Base-by-base conservation (phyloP, 2,797 vertebrate species). In the Neoniphon sammara region DNA sequence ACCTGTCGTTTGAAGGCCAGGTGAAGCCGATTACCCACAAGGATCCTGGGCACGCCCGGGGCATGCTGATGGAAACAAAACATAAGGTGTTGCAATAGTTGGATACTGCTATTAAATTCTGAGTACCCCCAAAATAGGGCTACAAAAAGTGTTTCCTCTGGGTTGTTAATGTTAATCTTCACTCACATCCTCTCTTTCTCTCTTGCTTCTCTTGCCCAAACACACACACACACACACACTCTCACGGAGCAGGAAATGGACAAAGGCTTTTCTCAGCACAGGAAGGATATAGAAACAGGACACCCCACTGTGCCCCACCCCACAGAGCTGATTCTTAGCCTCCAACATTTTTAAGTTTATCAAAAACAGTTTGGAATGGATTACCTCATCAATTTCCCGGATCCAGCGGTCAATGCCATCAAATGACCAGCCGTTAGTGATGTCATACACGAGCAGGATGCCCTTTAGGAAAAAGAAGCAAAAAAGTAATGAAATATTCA, bases 381-480 rank as follows among this genome's bases (percentile, higher is more conserved):
- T 90, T 78, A 98, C 98, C 96, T 99, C 98, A 55, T 99, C 98
- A 15, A 99, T 99, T 90, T 99, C 98, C 75, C 97, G 95, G 86
- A 99, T 99, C 98, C 98, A 99, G 7, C 98, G 94, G 84, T 99
- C 97, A 70, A 99, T 99, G 36, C 98, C 98, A 27, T 98, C 98
- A 25, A 99, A 99, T 15, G 98, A 99, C 98, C 98, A 99, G 78
- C 94, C 94, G 60, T 99, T 99, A 6, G 98, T 99, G 92, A 99
- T 99, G 89, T 99, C 98, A 0, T 99, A 99, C 2, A 99, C 98
- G 61, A 99, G 93, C 66, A 99, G 94, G 83, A 99, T 99, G n/a
- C 98, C 98, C 98, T 99, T 87, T 52, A 20, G 14, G 71, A 63
- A 18, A 2, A 62, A 83, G n/a, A 71, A 50, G 15, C 7, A 64